Conservation (phyloP, 2,888 invertebrate species). For the Corbicula japonica region DNA sequence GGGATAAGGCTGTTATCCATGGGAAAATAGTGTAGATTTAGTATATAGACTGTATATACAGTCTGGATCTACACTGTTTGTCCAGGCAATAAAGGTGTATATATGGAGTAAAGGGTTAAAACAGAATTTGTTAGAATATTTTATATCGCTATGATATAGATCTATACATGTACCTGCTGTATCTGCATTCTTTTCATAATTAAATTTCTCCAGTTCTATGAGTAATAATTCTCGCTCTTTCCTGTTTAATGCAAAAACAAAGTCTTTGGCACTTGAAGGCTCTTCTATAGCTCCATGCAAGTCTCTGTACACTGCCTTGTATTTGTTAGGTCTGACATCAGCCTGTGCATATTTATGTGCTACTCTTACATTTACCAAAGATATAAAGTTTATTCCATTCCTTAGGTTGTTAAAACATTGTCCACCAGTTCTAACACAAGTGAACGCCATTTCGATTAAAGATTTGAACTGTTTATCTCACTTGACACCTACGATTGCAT, state of each 20-base stretch:
- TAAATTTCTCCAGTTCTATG: slow-evolving; percentile 75
- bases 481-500: too few species aligned
- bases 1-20: too few species aligned
- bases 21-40: too few species aligned
- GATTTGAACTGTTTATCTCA: slow-evolving; percentile 2
- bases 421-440: slow-evolving; percentile 6
- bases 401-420: slow-evolving; percentile 28
- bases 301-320: slow-evolving; percentile 65
- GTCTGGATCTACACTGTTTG: too few species aligned
- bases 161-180: slow-evolving; percentile 4
- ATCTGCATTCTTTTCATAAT: slow-evolving; percentile 44
- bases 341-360: slow-evolving; percentile 66
- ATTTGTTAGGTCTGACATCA: slow-evolving; percentile 57
- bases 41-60: too few species aligned
- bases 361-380: slow-evolving; percentile 34
- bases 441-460: slow-evolving; percentile 16
- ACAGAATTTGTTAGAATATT: background rate
- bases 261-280: slow-evolving; percentile 73
- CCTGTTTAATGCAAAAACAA: slow-evolving; percentile 77
- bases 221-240: slow-evolving; percentile 77
- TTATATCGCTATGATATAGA: background rate
- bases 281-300: slow-evolving; percentile 69
- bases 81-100: too few species aligned
- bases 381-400: slow-evolving; percentile 25
- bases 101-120: background rate